Evolutionary conservation across 1,140 invertebrate species (phyloP), one percentile per base, ranked within the genome.

Genomic region (Drosophila pectinifera): DNA sequence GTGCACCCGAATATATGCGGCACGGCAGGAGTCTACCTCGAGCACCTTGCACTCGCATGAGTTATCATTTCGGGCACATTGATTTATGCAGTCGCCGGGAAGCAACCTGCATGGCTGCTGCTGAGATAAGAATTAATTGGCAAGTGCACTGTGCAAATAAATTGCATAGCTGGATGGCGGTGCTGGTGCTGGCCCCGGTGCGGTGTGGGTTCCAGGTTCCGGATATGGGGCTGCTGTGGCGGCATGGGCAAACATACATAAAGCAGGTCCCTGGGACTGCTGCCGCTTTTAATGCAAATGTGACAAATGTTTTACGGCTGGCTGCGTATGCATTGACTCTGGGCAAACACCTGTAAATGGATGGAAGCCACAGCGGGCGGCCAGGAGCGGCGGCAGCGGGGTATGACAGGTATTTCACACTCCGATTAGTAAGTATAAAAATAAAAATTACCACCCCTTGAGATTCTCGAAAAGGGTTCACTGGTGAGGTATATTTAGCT

Each of bases 221-320:
- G 18, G 57, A 16, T 26, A 6, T 54, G 61, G 22, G 45, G 49
- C 39, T 18, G 14, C 20, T 36, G n/a, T 10, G 16, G 28, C 26
- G 31, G 39, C 42, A 14, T 36, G 46, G 31, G 58, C 65, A 70
- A 46, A 49, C 68, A 73, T 68, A 73, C 51, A 73, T 73, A 43
- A 55, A 55, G 48, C 70, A 14, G 43, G 73, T 65, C 18, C 55
- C 59, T 31, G 24, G 68, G 51, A 39, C 61, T 68, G 59, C 59
- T 56, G 63, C 78, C 80, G 80, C 80, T 80, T 78, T 89, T 84
- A 89, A 89, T 89, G 85, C 69, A 89, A 89, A 89, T 89, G 84
- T 89, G 84, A 89, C 84, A 89, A 89, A 89, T 89, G 84, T 89
- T 89, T 89, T 89, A 90, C 85, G 73, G 75, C 63, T 89, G 84